Percentiles rank a stretch among this genome's conserved stretches.
phyloP scores from a whole-genome alignment of 2,888 invertebrate genomes.

The Magallana nippona region DNA sequence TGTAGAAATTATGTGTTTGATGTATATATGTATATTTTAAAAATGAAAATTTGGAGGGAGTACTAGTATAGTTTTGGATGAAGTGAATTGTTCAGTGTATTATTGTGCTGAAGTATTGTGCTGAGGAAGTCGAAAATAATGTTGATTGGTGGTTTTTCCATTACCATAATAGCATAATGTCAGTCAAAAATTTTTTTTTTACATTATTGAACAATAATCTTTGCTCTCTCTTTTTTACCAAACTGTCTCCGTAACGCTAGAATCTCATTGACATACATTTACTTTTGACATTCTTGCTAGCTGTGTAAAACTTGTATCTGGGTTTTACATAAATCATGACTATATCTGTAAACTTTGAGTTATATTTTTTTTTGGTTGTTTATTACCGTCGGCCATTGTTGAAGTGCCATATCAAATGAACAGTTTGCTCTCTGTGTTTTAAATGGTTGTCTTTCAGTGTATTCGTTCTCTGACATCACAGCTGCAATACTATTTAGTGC shows the following conservation, averaged over 20 bases:
- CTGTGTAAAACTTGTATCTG: neutral
- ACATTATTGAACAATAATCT: too few species aligned
- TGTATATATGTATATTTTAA: too few species aligned
- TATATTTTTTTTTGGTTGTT: neutral
- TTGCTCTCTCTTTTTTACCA: neutral
- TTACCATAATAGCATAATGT: too few species aligned
- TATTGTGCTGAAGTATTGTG: too few species aligned
- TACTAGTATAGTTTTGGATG: too few species aligned
- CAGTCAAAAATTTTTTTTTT: too few species aligned
- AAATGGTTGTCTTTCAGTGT: slow-evolving; percentile 5
- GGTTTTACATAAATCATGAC: neutral
- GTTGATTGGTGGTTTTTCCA: too few species aligned
- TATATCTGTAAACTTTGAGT: slow-evolving; percentile 5
- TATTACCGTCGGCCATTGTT: neutral
- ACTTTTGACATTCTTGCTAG: neutral
- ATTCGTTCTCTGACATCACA: neutral
- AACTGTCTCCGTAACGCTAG: neutral
- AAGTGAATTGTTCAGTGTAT: too few species aligned
- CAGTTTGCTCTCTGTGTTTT: neutral
- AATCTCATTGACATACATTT: neutral
- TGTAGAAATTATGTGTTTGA: too few species aligned
- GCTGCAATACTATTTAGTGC: neutral
- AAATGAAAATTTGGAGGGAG: too few species aligned
- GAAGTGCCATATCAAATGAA: neutral
- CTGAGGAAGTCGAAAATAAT: too few species aligned